These are phyloP conservation scores for Mormyrops attenuatus DNA, from an alignment of 2,797 vertebrate species.

Conservation along the genomic window DNA sequence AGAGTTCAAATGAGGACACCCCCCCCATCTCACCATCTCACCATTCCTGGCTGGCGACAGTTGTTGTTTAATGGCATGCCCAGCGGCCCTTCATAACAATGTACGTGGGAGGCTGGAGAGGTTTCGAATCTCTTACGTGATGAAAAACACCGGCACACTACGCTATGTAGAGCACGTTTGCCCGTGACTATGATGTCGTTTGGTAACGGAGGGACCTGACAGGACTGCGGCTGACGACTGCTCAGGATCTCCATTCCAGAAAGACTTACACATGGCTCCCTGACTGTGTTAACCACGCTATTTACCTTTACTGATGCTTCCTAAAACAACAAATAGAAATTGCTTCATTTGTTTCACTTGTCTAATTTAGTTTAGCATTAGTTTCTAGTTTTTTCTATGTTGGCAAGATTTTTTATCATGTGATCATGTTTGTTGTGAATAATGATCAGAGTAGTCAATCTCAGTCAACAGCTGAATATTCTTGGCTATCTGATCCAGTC, in stretches of 20 bases:
- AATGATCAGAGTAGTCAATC: neutral
- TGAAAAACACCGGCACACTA: neutral
- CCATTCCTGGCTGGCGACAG: neutral
- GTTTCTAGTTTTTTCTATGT: neutral
- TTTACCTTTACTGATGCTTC: neutral
- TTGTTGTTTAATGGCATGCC: slow-evolving; percentile 11
- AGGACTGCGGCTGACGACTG: neutral
- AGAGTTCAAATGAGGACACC: slow-evolving; percentile 64
- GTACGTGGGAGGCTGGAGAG: neutral
- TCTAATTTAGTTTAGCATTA: neutral
- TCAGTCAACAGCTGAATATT: neutral
- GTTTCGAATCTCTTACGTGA: neutral
- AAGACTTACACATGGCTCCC: neutral
- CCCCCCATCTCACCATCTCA: neutral
- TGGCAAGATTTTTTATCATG: neutral
- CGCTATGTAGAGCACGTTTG: neutral
- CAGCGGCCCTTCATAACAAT: neutral
- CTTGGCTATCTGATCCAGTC: neutral
- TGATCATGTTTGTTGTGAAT: neutral
- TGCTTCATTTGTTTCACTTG: neutral
- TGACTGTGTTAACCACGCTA: neutral
- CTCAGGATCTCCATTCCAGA: neutral
- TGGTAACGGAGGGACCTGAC: neutral
- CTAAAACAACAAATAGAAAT: neutral
- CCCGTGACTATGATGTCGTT: neutral